Conservation (phyloP, 2,797 vertebrate species). For the Crypturellus tataupa region DNA sequence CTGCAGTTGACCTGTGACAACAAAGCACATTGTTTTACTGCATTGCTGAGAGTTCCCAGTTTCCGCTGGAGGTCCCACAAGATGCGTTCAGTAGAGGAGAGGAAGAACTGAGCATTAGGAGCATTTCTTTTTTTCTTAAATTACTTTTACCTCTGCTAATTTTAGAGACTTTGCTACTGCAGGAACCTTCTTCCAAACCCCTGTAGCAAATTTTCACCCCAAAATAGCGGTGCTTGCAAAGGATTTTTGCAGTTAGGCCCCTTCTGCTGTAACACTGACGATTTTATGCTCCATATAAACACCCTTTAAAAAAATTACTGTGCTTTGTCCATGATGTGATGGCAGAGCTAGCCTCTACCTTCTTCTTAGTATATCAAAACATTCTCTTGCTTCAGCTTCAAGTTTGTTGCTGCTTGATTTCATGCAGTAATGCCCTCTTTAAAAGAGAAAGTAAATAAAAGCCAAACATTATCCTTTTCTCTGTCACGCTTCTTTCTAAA, state of each 20-base stretch:
- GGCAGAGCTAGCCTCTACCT: background rate
- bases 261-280: background rate
- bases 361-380: background rate
- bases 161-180: background rate
- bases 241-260: background rate
- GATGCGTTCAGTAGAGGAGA: background rate
- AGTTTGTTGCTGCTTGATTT: conserved; percentile 10
- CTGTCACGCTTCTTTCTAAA: background rate
- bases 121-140: background rate
- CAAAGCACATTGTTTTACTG: conserved; percentile 9
- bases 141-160: background rate
- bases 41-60: background rate
- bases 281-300: background rate
- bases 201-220: background rate
- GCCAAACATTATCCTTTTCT: background rate
- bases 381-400: background rate
- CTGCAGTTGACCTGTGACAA: background rate
- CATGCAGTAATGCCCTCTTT: background rate
- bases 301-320: background rate
- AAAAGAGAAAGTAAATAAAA: background rate
- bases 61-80: background rate
- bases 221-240: background rate
- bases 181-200: background rate
- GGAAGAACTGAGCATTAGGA: background rate
- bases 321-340: background rate